Base-by-base conservation (phyloP, 2,113 vertebrate genomes). In the Dasyurus viverrinus region DNA sequence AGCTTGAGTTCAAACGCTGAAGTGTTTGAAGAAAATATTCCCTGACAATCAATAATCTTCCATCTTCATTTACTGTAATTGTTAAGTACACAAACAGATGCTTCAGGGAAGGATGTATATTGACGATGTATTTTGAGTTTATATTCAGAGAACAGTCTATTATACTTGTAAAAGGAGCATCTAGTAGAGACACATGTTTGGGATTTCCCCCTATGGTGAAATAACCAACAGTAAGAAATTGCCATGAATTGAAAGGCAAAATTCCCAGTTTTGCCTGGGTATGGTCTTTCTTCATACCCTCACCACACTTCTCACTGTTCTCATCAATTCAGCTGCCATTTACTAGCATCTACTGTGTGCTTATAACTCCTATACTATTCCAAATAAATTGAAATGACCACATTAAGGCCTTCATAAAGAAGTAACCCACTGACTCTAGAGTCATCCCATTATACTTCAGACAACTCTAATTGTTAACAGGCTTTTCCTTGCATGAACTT, bases 11-110 rank as follows among this genome's bases (percentile, higher is more conserved):
- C 91, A 55, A 93, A 60, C 89, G 90, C 42, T 53, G 90, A 90
- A 93, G 68, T 48, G 48, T 48, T 48, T 48, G 48, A 48, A 48
- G 48, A 76, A 54, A 89, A 3, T 92, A 93, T 90, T 68, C 84
- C 93, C 0, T 94, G 92, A 25, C 54, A 95, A 96, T 90, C 95
- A 57, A 89, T 93, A 90, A 47, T 27, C 91, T 95, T 84, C 68
- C 42, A 42, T 84, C 68, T 84, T 95, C 94, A 57, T 90, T 76
- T 25, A 27, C 55, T 55, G 14, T 25, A 94, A 92, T 52, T 95
- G 47, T 55, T 94, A 92, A 14, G 91, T 42, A 52, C n/a, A 14
- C 2, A 60, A 90, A 36, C 90, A 84, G 92, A 96, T 89, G 60
- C 36, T 95, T 48, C 46, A 90, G 42, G 36, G 89, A 27, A 95